Base-by-base conservation (phyloP, 2,888 invertebrate species). In the Coremacera marginata region DNA sequence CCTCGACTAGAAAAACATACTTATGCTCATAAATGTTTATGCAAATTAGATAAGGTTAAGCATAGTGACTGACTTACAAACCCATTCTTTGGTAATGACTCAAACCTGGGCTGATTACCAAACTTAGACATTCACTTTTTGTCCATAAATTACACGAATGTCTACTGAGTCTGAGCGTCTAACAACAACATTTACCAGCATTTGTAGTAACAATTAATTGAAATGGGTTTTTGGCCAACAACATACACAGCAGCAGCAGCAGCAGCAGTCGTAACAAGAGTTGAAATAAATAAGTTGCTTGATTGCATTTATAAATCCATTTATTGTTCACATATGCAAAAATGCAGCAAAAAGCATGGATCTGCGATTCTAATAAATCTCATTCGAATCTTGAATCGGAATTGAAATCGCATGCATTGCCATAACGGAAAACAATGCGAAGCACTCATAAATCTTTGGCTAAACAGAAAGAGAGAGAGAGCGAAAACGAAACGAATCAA, bases 61-160 rank as follows among this genome's bases (percentile, higher is more conserved):
- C 14, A 7, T 11, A 19, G 34, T 34, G n/a, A 34, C 9, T 27
- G 9, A 19, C 31, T 25, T 63, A 19, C 27, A 34, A 22, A 19
- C 63, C n/a, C 3, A n/a, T 63, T n/a, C n/a, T 63, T 19, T 8
- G 63, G 27, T 49, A 55, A 60, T 72, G 51, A 72, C n/a, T 62
- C 31, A 55, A 22, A 62, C 34, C 51, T 25, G 25, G 27, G 62
- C n/a, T 34, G 16, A n/a, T n/a, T 16, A 5, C 62, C 63, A 65
- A 73, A 73, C 31, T 16, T 63, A 51, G 63, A 19, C 73, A 73
- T 73, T 73, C 73, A 63, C 73, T 73, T 63, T 63, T 63, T 22
- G 34, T 51, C 27, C 52, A 65, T 44, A 37, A 65, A 65, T 44
- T 65, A 37, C 31, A 37, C 37, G 34, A 34, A 19, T 9, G 19